phyloP scores from a whole-genome alignment of 2,113 vertebrate genomes.

The Baryphthengus martii region DNA sequence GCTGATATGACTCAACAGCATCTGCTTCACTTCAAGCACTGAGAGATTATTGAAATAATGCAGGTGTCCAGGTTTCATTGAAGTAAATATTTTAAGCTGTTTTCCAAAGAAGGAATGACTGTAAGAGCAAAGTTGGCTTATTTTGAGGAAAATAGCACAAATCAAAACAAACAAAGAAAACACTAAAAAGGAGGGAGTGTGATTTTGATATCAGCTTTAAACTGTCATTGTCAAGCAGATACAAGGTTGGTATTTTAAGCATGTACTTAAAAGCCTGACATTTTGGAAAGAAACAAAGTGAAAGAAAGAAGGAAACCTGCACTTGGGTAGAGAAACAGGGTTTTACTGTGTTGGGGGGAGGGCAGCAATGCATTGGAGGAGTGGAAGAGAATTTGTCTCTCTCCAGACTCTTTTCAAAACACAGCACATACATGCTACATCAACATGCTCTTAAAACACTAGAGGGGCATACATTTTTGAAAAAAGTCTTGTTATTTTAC shows the following conservation, averaged over 20 bases:
- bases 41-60: not conserved
- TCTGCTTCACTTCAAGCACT: not conserved
- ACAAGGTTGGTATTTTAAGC: not conserved
- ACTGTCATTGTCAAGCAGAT: not conserved
- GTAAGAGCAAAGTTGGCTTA: not conserved
- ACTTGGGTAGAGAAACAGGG: not conserved
- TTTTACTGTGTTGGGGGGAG: not conserved
- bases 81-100: slow-evolving; percentile 21
- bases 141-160: not conserved
- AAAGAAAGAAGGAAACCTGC: not conserved
- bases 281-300: not conserved
- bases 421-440: not conserved
- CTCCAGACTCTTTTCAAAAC: not conserved
- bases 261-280: not conserved
- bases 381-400: not conserved
- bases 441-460: not conserved
- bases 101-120: not conserved
- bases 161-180: not conserved
- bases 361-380: not conserved
- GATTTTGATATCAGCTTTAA: not conserved
- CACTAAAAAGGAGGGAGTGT: not conserved
- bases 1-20: not conserved
- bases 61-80: slow-evolving; percentile 26
- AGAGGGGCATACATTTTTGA: not conserved
- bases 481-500: not conserved